Evolutionary conservation across 2,888 invertebrate species (phyloP), one percentile per base, ranked within the genome.

Genomic region (Itoplectis maculator): DNA sequence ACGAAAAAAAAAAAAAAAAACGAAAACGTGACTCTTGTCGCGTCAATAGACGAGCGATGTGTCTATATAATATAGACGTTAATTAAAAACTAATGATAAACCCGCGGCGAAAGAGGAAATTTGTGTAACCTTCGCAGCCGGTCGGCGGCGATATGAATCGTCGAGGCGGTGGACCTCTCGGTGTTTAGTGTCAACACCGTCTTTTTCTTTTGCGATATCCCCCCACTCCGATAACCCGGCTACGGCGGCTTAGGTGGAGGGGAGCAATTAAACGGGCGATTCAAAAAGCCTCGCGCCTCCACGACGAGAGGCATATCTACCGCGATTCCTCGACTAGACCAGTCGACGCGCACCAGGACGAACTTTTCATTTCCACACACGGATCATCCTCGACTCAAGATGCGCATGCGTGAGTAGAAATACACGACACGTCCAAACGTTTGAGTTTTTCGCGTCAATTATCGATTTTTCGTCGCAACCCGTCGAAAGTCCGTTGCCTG

Each of bases 271-370:
- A 59, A 76, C 70, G 66, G 45, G 66, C 42, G 70, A 72, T 72
- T 82, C 51, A 82, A 79, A 82, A 82, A 79, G 82, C 56, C 72
- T 61, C 75, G 82, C 79, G 75, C 59, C 54, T 72, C 79, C 59
- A 68, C 51, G 66, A 51, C 63, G 51, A 20, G 51, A 51, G n/a
- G 35, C 82, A 79, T 72, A 79, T 79, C 74, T 42, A 45, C 79
- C 45, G 42, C 70, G 82, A 66, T 66, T 47, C 72, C 66, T 66
- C 75, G 23, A 70, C 65, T 51, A 75, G 82, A 47, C 63, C 56
- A 69, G 23, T 82, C 78, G n/a, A 11, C 5, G 7, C 23, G 7
- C 23, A 4, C 45, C 15, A 29, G 29, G 42, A 45, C 56, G 29
- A 54, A 18, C 18, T 35, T 40, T 40, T 51, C 11, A 51, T 65